These are phyloP conservation scores for Pterocles gutturalis DNA, from an alignment of 2,113 vertebrate species.

Conservation along the genomic window DNA sequence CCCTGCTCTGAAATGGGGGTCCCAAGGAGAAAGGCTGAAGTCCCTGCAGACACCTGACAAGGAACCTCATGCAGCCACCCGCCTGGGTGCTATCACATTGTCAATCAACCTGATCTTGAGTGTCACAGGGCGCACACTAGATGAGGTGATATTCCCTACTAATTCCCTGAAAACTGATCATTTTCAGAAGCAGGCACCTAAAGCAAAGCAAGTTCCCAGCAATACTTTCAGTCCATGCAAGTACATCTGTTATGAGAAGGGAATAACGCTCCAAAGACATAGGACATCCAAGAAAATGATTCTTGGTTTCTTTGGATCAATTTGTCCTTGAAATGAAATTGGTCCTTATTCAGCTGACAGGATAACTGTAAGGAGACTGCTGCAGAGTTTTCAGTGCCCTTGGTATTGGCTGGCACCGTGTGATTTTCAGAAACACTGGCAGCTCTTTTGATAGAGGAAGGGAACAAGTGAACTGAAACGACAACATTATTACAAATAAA, in stretches of 20 bases:
- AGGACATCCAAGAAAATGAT: not conserved
- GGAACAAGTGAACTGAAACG: not conserved
- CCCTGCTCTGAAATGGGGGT: not conserved
- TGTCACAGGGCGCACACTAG: accelerated
- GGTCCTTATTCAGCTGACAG: not conserved
- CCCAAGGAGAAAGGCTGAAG: not conserved
- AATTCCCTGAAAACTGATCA: not conserved
- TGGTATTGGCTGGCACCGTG: accelerated
- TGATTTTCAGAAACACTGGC: constrained; percentile 4
- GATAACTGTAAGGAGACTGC: not conserved
- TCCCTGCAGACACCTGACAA: not conserved
- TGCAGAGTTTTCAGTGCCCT: not conserved
- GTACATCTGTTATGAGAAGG: not conserved
- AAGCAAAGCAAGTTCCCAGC: not conserved
- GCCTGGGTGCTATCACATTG: accelerated
- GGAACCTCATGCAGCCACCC: not conserved
- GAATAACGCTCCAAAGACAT: not conserved
- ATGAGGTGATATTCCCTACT: not conserved
- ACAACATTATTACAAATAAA: not conserved
- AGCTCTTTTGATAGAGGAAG: not conserved
- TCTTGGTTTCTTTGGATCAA: not conserved
- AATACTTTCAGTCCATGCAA: not conserved
- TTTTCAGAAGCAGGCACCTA: not conserved
- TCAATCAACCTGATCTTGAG: not conserved
- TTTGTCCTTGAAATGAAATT: not conserved